A percentile compares a stretch with the other conserved stretches of the same genome.
phyloP scores from a whole-genome alignment of 2,113 vertebrate species.

The Aegithalos caudatus region DNA sequence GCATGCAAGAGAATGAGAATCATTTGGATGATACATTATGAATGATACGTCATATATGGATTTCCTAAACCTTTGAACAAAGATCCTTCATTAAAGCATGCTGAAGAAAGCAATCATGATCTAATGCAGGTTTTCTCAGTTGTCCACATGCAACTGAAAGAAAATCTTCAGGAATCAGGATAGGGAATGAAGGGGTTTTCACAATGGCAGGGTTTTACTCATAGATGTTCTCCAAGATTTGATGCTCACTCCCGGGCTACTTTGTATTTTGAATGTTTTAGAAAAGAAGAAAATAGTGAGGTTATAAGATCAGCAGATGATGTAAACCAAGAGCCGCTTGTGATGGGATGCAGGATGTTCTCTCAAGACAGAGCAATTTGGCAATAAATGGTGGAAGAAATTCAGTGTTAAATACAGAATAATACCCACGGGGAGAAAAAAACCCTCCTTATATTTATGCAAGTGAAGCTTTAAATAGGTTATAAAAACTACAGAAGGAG shows the following conservation, averaged over 20 bases:
- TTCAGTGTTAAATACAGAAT: neutral
- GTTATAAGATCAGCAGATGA: neutral
- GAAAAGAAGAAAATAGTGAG: neutral
- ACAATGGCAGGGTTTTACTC: neutral
- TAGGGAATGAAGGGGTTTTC: neutral
- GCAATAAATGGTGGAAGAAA: neutral
- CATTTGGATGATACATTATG: neutral
- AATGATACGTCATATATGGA: neutral
- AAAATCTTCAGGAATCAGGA: neutral
- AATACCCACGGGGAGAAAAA: neutral
- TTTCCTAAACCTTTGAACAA: neutral
- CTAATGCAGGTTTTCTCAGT: neutral
- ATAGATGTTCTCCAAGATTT: neutral
- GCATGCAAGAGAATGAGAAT: neutral
- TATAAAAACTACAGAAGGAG: neutral
- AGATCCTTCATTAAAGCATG: neutral
- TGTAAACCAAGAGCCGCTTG: neutral
- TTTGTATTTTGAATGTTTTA: neutral
- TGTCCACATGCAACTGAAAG: neutral
- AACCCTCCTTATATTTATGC: neutral
- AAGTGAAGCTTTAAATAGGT: neutral
- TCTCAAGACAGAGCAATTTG: neutral
- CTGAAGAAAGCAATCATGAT: neutral
- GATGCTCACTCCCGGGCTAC: neutral
- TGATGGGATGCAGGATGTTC: neutral